phyloP scores from a whole-genome alignment of 2,797 vertebrate genomes.

The Mallotus villosus region DNA sequence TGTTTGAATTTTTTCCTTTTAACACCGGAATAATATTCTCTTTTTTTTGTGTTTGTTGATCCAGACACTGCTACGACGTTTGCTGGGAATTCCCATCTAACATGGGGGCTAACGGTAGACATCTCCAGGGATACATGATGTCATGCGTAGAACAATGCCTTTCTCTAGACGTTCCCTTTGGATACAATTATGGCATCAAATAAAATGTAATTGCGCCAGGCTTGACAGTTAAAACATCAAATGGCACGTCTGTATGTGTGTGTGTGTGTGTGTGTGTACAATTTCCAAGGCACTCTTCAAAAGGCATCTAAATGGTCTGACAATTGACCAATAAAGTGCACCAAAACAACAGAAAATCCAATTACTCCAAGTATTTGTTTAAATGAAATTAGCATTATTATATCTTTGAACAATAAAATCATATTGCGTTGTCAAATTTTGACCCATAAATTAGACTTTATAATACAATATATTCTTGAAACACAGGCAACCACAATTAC shows the following conservation, averaged over 20 bases:
- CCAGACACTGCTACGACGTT: conserved; percentile 24
- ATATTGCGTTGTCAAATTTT: too few species aligned
- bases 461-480: too few species aligned
- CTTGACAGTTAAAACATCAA: neutral
- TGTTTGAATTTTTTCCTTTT: conserved; percentile 40
- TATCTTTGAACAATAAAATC: neutral
- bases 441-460: too few species aligned
- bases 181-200: conserved; percentile 2
- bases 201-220: neutral
- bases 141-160: conserved; percentile 2
- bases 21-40: conserved; percentile 29
- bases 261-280: neutral
- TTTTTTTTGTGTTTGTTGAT: conserved; percentile 44
- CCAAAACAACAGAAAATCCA: neutral
- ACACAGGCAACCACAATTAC: neutral
- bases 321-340: neutral
- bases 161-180: conserved; percentile 14
- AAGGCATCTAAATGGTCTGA: neutral
- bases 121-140: conserved; percentile 33
- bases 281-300: neutral
- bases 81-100: conserved; percentile 40
- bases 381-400: conserved; percentile 6
- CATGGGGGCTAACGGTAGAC: conserved; percentile 21
- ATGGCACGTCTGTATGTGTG: neutral
- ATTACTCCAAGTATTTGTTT: neutral